Evolutionary conservation across 2,797 vertebrate genomes (phyloP).

Genomic region (Oophaga sylvatica): DNA sequence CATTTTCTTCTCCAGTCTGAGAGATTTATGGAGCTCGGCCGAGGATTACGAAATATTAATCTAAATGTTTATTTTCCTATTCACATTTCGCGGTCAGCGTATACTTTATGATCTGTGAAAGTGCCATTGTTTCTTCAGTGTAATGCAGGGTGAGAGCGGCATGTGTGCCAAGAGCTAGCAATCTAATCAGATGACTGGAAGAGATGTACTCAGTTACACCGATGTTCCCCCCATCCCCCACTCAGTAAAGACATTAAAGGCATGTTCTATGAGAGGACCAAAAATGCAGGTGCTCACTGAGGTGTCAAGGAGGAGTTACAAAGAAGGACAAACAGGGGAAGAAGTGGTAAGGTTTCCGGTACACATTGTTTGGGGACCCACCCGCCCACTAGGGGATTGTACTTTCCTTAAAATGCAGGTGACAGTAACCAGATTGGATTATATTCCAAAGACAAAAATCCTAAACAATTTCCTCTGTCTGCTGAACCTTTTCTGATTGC

Average conservation of each 20-base stretch:
- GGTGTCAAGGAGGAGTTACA: no score
- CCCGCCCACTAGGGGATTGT: neutral
- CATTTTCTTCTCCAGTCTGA: neutral
- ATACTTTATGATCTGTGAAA: constrained; percentile 36
- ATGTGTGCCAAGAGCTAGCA: constrained; percentile 13
- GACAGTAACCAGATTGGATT: neutral
- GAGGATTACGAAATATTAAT: constrained; percentile 56
- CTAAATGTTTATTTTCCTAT: constrained; percentile 54
- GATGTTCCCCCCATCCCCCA: neutral
- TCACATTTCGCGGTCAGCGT: constrained; percentile 7
- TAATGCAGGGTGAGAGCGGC: neutral
- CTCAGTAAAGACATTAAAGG: neutral
- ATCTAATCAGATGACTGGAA: constrained; percentile 1
- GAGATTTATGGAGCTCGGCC: constrained; percentile 41
- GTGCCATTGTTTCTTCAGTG: neutral
- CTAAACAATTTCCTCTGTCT: no score
- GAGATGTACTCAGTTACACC: neutral
- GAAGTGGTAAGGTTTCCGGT: neutral
- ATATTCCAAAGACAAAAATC: no score
- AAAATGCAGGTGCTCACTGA: neutral
- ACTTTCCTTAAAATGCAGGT: neutral
- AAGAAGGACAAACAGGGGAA: neutral
- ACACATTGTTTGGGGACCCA: neutral
- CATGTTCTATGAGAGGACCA: neutral
- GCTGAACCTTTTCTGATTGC: no score